Evolutionary conservation across 2,888 invertebrate species (phyloP).

Genomic region (Drosophila macrospina): DNA sequence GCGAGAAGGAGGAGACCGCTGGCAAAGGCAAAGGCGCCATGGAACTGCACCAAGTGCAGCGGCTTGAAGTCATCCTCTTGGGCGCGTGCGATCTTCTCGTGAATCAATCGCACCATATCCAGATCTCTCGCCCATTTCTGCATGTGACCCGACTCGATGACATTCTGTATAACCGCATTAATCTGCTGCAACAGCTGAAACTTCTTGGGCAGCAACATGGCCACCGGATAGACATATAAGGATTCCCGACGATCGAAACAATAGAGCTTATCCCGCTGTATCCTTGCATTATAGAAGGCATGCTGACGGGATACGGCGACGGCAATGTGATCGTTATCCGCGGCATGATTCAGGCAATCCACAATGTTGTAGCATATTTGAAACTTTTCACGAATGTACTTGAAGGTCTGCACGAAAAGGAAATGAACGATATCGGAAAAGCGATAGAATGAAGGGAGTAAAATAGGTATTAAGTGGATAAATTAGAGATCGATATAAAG

Average conservation of each 20-base stretch:
- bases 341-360: constrained; percentile 78
- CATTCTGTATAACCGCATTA: constrained; percentile 82
- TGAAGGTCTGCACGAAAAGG: constrained; percentile 68
- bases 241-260: constrained; percentile 84
- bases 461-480: not conserved
- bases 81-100: constrained; percentile 65
- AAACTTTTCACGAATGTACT: constrained; percentile 82
- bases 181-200: constrained; percentile 83
- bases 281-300: constrained; percentile 82
- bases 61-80: constrained; percentile 66
- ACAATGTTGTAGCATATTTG: constrained; percentile 83
- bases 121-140: constrained; percentile 84
- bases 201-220: constrained; percentile 83
- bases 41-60: constrained; percentile 73
- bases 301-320: constrained; percentile 83
- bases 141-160: constrained; percentile 84
- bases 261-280: constrained; percentile 79
- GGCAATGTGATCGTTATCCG: constrained; percentile 70
- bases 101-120: constrained; percentile 76
- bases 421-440: not conserved
- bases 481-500: not conserved
- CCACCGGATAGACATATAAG: constrained; percentile 83
- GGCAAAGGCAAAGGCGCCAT: constrained; percentile 75
- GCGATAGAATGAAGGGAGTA: not conserved
- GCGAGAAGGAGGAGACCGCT: constrained; percentile 56